These are phyloP conservation scores for Tarsius wallacei DNA, from an alignment of 2,797 vertebrate genomes.

Conservation along the genomic window DNA sequence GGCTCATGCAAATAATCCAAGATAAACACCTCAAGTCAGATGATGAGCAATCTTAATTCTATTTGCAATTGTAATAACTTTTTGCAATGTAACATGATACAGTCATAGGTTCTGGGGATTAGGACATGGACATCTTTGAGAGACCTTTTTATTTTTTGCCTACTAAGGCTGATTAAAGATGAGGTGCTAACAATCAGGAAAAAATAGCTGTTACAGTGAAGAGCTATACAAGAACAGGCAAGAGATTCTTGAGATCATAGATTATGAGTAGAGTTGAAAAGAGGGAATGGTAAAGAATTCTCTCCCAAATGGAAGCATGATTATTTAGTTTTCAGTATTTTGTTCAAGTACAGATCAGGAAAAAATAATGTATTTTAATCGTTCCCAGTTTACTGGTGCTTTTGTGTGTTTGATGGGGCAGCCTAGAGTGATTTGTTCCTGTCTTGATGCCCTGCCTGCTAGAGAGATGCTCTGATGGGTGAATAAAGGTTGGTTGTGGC, in stretches of 20 bases:
- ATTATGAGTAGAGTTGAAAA: neutral
- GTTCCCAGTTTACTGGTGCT: neutral
- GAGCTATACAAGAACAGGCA: neutral
- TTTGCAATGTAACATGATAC: neutral
- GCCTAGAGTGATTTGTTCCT: neutral
- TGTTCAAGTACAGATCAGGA: neutral
- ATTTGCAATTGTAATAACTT: neutral
- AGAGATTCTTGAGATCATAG: neutral
- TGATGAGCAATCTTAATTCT: neutral
- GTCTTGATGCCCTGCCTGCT: neutral
- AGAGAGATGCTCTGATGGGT: neutral
- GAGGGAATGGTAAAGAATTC: neutral
- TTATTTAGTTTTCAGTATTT: conserved; percentile 14
- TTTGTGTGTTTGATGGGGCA: neutral
- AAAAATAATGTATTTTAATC: neutral
- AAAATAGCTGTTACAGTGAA: neutral
- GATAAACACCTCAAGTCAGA: conserved; percentile 30
- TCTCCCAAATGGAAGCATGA: neutral
- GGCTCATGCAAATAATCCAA: neutral
- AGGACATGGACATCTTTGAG: neutral
- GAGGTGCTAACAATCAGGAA: neutral
- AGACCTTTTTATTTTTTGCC: neutral
- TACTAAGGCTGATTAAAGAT: neutral
- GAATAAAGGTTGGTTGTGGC: neutral
- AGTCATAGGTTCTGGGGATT: neutral